Base-by-base conservation (phyloP, 2,113 vertebrate species). In the Plecturocebus donacophilus region DNA sequence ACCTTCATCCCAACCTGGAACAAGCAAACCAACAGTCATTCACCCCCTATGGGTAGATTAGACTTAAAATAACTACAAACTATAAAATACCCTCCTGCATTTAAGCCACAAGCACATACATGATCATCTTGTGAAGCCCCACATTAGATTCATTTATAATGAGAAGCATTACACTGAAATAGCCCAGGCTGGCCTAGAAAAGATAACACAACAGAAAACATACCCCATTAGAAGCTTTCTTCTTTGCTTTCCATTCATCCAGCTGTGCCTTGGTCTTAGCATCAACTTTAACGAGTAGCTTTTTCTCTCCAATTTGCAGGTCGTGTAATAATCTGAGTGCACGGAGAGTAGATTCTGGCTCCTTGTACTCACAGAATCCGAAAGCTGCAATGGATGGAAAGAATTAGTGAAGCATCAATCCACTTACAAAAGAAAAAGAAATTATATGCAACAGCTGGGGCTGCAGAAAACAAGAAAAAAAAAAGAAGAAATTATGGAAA, bases 321-420 rank as follows among this genome's bases (percentile, higher is more conserved):
- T 99, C 99, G 88, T 99, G 99, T 35, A 99, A 99, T 80, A 99
- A 98, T 82, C 99, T 99, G 86, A 99, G 98, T 5, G 99, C 99
- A 87, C 99, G 99, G n/a, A 99, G 98, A 0, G 99, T 99, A 68
- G 99, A 99, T 96, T 99, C 99, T 38, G 99, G 99, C 97, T 99
- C 99, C 97, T 99, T 99, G 98, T 99, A 99, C 95, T 99, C 99
- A 98, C 99, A 99, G 98, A 99, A 99, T 66, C 99, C 99, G 98
- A 99, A 99, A 12, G 99, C 99, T 99, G 56, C 88, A 97, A 97
- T 10, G 20, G 73, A 98, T 47, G 2, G 96, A 76, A 97, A 92
- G 23, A 96, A 92, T 98, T 88, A 80, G 27, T 56, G 38, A 64
- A 14, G 16, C 82, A 90, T 84, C 91, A 88, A 95, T 10, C 16